A percentile compares a stretch with the other conserved stretches of the same genome.
phyloP scores from a whole-genome alignment of 2,888 invertebrate species.

The Druceiella hillmani region DNA sequence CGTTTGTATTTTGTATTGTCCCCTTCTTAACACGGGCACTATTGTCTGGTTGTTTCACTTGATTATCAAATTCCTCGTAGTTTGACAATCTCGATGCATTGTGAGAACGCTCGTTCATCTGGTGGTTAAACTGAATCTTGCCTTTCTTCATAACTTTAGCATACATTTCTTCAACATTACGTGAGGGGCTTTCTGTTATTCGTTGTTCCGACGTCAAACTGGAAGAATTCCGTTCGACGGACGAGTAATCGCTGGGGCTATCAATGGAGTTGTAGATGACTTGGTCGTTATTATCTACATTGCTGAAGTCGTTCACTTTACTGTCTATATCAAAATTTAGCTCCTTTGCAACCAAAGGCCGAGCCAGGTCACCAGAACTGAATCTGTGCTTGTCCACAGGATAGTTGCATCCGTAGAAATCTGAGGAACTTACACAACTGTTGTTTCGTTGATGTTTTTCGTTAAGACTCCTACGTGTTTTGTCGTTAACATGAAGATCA shows the following conservation, averaged over 20 bases:
- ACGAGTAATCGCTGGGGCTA: slow-evolving; percentile 36
- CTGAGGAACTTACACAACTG: slow-evolving; percentile 49
- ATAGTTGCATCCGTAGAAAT: slow-evolving; percentile 51
- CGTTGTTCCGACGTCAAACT: slow-evolving; percentile 36
- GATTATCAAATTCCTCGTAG: slow-evolving; percentile 16
- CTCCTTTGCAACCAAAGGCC: slow-evolving; percentile 44
- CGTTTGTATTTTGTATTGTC: slow-evolving; percentile 9
- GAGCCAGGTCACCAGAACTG: slow-evolving; percentile 45
- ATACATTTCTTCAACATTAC: slow-evolving; percentile 84
- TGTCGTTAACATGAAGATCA: slow-evolving; percentile 45
- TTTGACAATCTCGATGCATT: slow-evolving; percentile 33
- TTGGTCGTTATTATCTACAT: slow-evolving; percentile 30
- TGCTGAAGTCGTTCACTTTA: slow-evolving; percentile 26
- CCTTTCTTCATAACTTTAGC: slow-evolving; percentile 78
- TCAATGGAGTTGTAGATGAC: slow-evolving; percentile 41
- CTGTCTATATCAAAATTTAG: slow-evolving; percentile 43
- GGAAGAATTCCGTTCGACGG: slow-evolving; percentile 32
- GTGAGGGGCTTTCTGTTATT: slow-evolving; percentile 52
- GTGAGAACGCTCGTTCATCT: slow-evolving; percentile 32
- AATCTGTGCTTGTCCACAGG: slow-evolving; percentile 49
- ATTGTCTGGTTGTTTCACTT: slow-evolving; percentile 8
- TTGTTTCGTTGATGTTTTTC: slow-evolving; percentile 50
- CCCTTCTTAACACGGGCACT: slow-evolving; percentile 8
- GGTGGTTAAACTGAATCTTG: slow-evolving; percentile 45
- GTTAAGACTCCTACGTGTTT: slow-evolving; percentile 45